Base-by-base conservation (phyloP, 2,113 vertebrate genomes). In the Pteropus alecto region DNA sequence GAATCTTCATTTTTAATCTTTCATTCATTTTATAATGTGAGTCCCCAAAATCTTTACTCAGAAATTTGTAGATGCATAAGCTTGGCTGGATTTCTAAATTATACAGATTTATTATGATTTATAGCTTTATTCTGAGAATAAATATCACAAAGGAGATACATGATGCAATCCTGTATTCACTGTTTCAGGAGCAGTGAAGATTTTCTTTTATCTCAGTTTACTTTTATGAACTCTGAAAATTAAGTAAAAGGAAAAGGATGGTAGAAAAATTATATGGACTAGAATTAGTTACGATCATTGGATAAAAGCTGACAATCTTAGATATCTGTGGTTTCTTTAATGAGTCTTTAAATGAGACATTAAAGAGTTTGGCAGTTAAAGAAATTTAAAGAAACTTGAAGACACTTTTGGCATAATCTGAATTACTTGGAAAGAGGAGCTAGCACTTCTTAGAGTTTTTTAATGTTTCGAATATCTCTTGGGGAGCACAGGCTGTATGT, bases 1-100 rank as follows among this genome's bases (percentile, higher is more conserved):
- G 35, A 82, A 88, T 91, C 33, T 92, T 90, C 61, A 88, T 90
- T 85, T 94, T 90, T 67, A 46, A 83, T 87, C 56, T 74, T 94
- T 77, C 94, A 96, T 97, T 97, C 96, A 97, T 93, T 96, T 92
- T 78, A 77, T 93, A 73, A 38, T 88, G 46, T 7, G 30, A 74
- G 6, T 48, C 21, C 22, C 65, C 28, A 43, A 73, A 96, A 90
- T 71, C 76, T 82, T 97, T 96, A 78, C 81, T 93, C 30, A 84
- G 93, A 96, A 96, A 91, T 51, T 71, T 94, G 33, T 95, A 71
- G 86, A 56, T 87, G 88, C 24, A 41, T 94, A 3, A 73, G 67
- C 61, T 92, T 81, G 78, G n/a, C 83, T 87, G 35, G 22, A 82
- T 96, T 96, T 96, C 67, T 96, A 43, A 89, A 30, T 94, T 87